Conservation (phyloP, 2,113 vertebrate genomes). For the Melozone crissalis region DNA sequence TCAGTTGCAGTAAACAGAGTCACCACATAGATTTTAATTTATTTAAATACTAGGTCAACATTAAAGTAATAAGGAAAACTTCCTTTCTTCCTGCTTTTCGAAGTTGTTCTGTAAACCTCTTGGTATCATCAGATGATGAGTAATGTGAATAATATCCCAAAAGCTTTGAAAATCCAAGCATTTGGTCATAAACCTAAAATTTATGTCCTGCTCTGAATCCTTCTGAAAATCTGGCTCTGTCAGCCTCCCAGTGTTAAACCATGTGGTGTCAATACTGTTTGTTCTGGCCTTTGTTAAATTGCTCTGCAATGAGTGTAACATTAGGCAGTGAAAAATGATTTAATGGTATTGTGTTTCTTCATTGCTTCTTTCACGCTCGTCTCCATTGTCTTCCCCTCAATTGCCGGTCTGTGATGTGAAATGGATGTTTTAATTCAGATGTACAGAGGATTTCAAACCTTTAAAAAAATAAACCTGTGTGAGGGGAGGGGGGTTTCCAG, state of each 20-base stretch:
- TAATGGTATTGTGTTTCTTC: constrained; percentile 24
- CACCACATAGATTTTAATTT: background rate
- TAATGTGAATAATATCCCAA: background rate
- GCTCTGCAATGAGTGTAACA: background rate
- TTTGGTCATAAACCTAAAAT: background rate
- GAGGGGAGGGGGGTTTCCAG: background rate
- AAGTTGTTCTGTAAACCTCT: background rate
- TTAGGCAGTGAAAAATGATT: constrained; percentile 41
- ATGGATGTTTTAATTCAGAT: background rate
- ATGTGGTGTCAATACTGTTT: background rate
- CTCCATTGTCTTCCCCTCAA: background rate
- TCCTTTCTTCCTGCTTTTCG: background rate
- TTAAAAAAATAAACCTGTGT: background rate
- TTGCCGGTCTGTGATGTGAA: background rate
- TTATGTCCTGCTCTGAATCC: background rate
- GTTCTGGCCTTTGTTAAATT: background rate
- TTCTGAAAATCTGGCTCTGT: background rate
- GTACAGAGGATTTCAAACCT: background rate
- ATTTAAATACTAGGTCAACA: background rate
- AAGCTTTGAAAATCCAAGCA: background rate
- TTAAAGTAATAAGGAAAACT: background rate
- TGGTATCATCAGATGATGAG: background rate
- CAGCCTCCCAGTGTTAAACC: background rate
- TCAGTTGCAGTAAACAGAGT: background rate
- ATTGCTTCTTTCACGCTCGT: background rate